Evolutionary conservation across 2,888 invertebrate genomes (phyloP).

Genomic region (Cynaeus angustus): DNA sequence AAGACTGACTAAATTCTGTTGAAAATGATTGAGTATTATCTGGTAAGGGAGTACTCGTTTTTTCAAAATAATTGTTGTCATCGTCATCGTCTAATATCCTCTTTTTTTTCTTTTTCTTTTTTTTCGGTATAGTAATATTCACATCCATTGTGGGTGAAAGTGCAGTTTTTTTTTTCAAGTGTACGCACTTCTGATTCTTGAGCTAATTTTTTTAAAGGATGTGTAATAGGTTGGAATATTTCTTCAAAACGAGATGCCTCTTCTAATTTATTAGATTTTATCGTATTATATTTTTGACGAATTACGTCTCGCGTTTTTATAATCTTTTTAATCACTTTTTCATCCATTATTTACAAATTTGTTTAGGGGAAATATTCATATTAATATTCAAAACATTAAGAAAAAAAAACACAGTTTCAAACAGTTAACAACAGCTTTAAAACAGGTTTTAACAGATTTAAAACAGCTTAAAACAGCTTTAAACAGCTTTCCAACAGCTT

Average conservation of each 20-base stretch:
- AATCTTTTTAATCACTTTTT: conserved; percentile 31
- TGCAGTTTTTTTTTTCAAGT: too few relatives aligned
- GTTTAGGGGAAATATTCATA: too few relatives aligned
- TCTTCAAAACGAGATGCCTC: conserved; percentile 29
- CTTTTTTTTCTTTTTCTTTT: conserved; percentile 18
- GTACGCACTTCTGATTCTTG: conserved; percentile 8
- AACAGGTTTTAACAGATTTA: conserved; percentile 11
- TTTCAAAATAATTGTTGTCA: background rate
- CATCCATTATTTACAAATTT: too few relatives aligned
- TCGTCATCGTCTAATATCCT: conserved; percentile 1
- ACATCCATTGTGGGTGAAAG: background rate
- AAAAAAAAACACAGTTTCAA: too few relatives aligned
- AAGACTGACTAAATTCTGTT: background rate
- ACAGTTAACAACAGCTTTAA: conserved; percentile 22
- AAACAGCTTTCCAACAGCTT: conserved; percentile 13
- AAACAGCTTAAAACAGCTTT: conserved; percentile 17
- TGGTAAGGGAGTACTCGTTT: background rate
- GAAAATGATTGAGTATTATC: conserved; percentile 4
- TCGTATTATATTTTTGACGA: conserved; percentile 44
- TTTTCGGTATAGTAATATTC: conserved; percentile 6
- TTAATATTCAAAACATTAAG: too few relatives aligned
- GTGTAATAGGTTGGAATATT: conserved; percentile 39
- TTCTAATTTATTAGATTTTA: conserved; percentile 33
- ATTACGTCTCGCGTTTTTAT: conserved; percentile 33
- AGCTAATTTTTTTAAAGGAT: conserved; percentile 27